Evolutionary conservation across 2,888 invertebrate species (phyloP).

Genomic region (Tipula vernalis): DNA sequence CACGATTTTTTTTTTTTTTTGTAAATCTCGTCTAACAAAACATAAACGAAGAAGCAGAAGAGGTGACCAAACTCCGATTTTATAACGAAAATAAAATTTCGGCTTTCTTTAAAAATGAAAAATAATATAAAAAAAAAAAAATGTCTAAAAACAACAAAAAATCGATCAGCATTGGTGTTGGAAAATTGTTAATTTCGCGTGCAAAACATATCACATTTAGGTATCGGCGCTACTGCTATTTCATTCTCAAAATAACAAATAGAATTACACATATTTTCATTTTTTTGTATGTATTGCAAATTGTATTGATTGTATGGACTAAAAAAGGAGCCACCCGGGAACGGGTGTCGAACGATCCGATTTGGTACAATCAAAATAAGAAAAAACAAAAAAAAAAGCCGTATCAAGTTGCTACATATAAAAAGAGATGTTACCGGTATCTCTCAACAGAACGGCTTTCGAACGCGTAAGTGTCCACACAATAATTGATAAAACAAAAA

Average conservation of each 20-base stretch:
- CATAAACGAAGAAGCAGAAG: neutral
- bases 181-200: neutral
- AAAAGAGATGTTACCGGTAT: conserved; percentile 45
- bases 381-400: conserved; percentile 17
- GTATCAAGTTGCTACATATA: conserved; percentile 39
- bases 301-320: conserved; percentile 22
- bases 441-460: conserved; percentile 92
- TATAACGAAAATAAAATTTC: conserved; percentile 9
- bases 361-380: conserved; percentile 21
- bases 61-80: conserved; percentile 15
- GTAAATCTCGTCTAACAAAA: neutral
- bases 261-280: neutral
- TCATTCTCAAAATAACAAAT: neutral
- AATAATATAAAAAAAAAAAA: neutral
- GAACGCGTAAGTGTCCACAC: conserved; percentile 69
- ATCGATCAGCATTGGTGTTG: neutral
- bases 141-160: neutral
- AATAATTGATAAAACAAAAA: conserved; percentile 11
- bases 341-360: conserved; percentile 22
- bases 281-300: conserved; percentile 10
- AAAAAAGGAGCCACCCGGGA: conserved; percentile 31
- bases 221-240: neutral
- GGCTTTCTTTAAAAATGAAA: neutral
- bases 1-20: neutral
- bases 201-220: neutral